phyloP scores from a whole-genome alignment of 2,113 vertebrate species.

The Lampris megalopsis region DNA sequence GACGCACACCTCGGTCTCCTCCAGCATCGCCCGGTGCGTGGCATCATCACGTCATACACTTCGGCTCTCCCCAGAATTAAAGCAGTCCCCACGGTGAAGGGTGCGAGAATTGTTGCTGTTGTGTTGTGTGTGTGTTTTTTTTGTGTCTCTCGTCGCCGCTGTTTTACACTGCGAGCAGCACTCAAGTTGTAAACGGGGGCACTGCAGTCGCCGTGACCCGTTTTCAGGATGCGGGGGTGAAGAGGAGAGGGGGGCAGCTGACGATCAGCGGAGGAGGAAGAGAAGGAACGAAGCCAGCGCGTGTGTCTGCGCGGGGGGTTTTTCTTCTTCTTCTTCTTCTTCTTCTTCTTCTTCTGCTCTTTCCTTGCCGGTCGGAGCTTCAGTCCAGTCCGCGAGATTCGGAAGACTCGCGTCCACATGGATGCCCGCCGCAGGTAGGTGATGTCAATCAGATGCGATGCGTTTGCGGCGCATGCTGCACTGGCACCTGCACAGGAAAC shows the following conservation, averaged over 20 bases:
- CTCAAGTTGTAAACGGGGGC: slow-evolving; percentile 60
- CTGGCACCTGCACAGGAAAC: not conserved
- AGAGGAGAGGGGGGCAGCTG: slow-evolving; percentile 89
- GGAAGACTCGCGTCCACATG: slow-evolving; percentile 23
- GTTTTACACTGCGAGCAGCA: slow-evolving; percentile 4
- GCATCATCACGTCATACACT: too few relatives aligned
- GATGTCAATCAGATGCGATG: not conserved
- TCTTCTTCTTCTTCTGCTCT: too few relatives aligned
- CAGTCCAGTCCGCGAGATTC: slow-evolving; percentile 74
- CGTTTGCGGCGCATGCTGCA: slow-evolving; percentile 4
- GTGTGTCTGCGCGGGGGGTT: too few relatives aligned
- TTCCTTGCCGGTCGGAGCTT: slow-evolving; percentile 35
- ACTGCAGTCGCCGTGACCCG: slow-evolving; percentile 89
- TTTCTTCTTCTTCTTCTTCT: too few relatives aligned
- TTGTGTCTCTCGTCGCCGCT: not conserved
- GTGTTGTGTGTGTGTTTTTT: too few relatives aligned
- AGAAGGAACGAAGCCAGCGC: not conserved
- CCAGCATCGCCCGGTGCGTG: too few relatives aligned
- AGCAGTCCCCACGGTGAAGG: too few relatives aligned
- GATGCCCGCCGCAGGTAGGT: slow-evolving; percentile 81
- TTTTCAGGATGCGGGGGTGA: slow-evolving; percentile 87
- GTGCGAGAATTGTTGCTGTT: too few relatives aligned
- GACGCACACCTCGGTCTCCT: too few relatives aligned
- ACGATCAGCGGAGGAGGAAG: slow-evolving; percentile 72
- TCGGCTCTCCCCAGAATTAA: not conserved